A percentile compares a stretch with the other conserved stretches of the same genome.
Conservation (phyloP, 2,888 invertebrate genomes). For the Ceraclea dissimilis region DNA sequence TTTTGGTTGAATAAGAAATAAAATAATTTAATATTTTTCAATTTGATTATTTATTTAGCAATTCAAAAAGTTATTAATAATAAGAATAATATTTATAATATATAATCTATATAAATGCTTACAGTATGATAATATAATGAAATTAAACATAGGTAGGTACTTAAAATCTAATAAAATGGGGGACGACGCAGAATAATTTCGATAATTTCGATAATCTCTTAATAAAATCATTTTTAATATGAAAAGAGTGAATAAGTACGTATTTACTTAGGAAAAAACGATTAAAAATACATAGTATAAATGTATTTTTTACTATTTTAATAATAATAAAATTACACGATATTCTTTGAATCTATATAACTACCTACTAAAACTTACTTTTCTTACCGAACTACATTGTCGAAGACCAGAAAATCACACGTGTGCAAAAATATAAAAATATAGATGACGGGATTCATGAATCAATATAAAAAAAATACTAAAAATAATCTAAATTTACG, state of each 20-base stretch:
- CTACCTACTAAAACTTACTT: too few relatives aligned
- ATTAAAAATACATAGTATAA: neutral
- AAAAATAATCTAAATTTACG: neutral
- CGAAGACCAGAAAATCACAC: slow-evolving; percentile 25
- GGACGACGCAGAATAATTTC: neutral
- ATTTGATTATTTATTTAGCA: neutral
- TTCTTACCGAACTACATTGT: slow-evolving; percentile 12
- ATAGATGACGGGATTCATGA: neutral
- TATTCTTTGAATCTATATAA: neutral
- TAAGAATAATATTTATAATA: neutral
- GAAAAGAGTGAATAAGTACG: neutral
- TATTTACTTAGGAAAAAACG: neutral
- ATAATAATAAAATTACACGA: neutral
- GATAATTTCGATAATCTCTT: neutral
- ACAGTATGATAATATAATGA: neutral
- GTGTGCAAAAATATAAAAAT: neutral
- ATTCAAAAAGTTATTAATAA: neutral
- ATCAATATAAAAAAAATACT: slow-evolving; percentile 2
- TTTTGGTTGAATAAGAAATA: too few relatives aligned
- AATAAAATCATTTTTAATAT: neutral
- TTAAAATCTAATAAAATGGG: neutral
- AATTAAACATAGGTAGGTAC: neutral
- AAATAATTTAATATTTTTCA: neutral
- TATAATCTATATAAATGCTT: neutral
- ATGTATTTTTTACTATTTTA: neutral